Evolutionary conservation across 2,113 vertebrate species (phyloP).

Genomic region (Poecilia latipinna): DNA sequence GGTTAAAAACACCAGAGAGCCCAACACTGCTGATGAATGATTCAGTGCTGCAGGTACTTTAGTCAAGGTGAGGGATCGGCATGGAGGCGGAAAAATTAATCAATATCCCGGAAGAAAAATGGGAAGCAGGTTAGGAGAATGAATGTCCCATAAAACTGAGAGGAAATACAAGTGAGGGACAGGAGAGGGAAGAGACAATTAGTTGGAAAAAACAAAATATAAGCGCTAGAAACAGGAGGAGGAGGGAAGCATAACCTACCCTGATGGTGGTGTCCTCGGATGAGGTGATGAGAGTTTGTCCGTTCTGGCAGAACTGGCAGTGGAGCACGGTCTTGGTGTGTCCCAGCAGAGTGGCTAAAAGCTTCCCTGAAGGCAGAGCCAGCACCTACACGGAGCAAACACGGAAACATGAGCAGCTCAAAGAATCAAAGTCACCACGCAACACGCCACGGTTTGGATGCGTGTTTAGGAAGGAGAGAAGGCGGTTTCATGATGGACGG

Average conservation of each 20-base stretch:
- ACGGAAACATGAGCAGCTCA: not conserved
- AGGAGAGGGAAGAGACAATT: conserved; percentile 10
- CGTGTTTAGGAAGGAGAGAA: not conserved
- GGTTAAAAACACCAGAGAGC: conserved; percentile 36
- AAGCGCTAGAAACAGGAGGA: not conserved
- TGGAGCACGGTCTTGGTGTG: conserved; percentile 86
- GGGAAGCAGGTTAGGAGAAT: conserved; percentile 19
- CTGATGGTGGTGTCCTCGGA: conserved; percentile 89
- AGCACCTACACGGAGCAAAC: conserved; percentile 82
- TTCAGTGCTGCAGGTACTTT: conserved; percentile 51
- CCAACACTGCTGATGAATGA: conserved; percentile 25
- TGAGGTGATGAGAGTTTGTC: conserved; percentile 86
- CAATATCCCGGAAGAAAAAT: conserved; percentile 48
- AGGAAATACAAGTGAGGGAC: conserved; percentile 5
- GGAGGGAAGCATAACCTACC: conserved; percentile 79
- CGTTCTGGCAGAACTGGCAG: conserved; percentile 85
- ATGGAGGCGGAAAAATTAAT: conserved; percentile 24
- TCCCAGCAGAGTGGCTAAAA: conserved; percentile 75
- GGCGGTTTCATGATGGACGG: too few species aligned
- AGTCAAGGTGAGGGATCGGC: conserved; percentile 51
- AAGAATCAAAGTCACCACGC: not conserved
- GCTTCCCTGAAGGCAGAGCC: conserved; percentile 82
- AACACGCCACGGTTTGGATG: not conserved
- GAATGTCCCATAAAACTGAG: conserved; percentile 22
- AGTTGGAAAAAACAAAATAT: not conserved